These are phyloP conservation scores for Ranitomeya imitator DNA, from an alignment of 2,113 vertebrate genomes.

Conservation along the genomic window DNA sequence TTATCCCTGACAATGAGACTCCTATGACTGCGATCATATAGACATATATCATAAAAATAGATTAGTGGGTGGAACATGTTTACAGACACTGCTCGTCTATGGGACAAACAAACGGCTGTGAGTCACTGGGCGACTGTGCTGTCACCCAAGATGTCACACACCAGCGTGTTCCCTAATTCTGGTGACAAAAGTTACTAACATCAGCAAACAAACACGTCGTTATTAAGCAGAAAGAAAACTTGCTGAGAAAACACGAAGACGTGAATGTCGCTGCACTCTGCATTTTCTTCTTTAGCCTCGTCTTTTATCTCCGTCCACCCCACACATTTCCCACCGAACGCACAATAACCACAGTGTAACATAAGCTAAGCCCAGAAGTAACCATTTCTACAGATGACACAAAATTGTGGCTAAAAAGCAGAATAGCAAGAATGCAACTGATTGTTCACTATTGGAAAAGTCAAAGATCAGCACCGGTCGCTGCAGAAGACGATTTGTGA, in stretches of 20 bases:
- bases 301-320: conserved; percentile 22
- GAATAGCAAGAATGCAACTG: neutral
- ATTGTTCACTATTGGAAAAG: neutral
- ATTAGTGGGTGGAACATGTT: conserved; percentile 38
- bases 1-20: neutral
- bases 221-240: conserved; percentile 8
- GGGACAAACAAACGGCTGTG: conserved; percentile 47
- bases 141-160: conserved; percentile 9
- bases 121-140: conserved; percentile 40
- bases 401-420: neutral
- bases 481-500: neutral
- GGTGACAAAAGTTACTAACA: conserved; percentile 58
- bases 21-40: neutral
- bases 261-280: neutral
- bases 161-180: conserved; percentile 58
- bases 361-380: neutral
- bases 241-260: conserved; percentile 23
- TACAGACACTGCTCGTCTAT: conserved; percentile 34
- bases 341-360: conserved; percentile 19
- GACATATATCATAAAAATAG: conserved; percentile 12
- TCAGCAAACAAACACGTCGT: conserved; percentile 61
- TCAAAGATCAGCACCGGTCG: neutral
- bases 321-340: conserved; percentile 41
- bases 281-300: neutral
- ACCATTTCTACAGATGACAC: too few relatives aligned